Percentiles rank a stretch among this genome's conserved stretches.
Evolutionary conservation across 2,113 vertebrate species (phyloP).

Genomic region (Cynocephalus volans): DNA sequence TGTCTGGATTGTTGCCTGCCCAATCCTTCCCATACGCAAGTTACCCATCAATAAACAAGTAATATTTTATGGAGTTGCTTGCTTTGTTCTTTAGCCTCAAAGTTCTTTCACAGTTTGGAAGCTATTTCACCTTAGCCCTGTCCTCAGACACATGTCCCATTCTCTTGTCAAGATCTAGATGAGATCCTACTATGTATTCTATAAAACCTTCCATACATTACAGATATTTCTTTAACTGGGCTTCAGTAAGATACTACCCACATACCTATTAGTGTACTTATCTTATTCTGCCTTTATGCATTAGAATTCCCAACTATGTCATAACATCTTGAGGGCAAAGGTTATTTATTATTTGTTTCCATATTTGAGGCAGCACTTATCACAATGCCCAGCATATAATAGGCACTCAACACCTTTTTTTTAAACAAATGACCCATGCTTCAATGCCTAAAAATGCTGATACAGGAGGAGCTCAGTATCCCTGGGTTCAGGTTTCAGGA

Average conservation of each 20-base stretch:
- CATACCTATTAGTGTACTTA: not conserved
- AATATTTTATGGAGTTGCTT: too few relatives aligned
- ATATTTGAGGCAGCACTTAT: slow-evolving; percentile 1
- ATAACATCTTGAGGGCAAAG: slow-evolving; percentile 1
- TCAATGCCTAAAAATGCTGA: slow-evolving; percentile 13
- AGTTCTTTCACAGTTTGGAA: too few relatives aligned
- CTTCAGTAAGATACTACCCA: not conserved
- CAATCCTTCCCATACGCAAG: too few relatives aligned
- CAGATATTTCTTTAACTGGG: not conserved
- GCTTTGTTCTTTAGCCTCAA: too few relatives aligned
- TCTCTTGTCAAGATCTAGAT: slow-evolving; percentile 42
- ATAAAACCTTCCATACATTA: not conserved
- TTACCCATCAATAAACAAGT: too few relatives aligned
- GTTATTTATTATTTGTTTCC: slow-evolving; percentile 31
- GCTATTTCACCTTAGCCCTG: too few relatives aligned
- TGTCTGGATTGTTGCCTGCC: too few relatives aligned
- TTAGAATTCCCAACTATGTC: not conserved
- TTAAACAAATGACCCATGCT: not conserved
- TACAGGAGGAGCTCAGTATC: too few relatives aligned
- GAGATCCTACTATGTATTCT: slow-evolving; percentile 13
- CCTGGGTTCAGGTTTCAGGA: too few relatives aligned
- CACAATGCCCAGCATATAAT: not conserved
- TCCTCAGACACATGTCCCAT: not conserved
- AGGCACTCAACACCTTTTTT: not conserved
- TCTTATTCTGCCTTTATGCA: not conserved